These are phyloP conservation scores for Linnaemya vulpina DNA, from an alignment of 2,888 invertebrate genomes.

Conservation along the genomic window DNA sequence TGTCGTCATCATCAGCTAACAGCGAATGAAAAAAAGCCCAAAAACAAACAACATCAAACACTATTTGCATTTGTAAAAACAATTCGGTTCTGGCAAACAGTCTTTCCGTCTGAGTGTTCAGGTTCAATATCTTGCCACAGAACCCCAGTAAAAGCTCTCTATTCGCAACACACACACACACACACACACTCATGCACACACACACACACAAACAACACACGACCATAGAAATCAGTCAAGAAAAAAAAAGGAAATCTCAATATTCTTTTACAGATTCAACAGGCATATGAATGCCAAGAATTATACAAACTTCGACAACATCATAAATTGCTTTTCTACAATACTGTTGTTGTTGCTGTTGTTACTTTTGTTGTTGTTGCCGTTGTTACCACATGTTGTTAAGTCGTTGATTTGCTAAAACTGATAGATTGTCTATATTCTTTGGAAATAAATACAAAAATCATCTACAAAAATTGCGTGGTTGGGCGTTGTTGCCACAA, in stretches of 20 bases:
- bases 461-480: slow-evolving; percentile 72
- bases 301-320: slow-evolving; percentile 78
- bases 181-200: too few species aligned
- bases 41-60: slow-evolving; percentile 73
- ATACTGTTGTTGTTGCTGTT: slow-evolving; percentile 36
- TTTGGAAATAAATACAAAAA: slow-evolving; percentile 62
- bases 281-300: slow-evolving; percentile 64
- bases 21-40: slow-evolving; percentile 10
- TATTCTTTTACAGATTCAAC: slow-evolving; percentile 33
- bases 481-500: slow-evolving; percentile 69
- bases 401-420: slow-evolving; percentile 76
- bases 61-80: slow-evolving; percentile 78
- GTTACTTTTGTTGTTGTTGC: slow-evolving; percentile 59
- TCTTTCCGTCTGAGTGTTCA: slow-evolving; percentile 46
- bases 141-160: slow-evolving; percentile 37
- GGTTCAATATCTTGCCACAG: slow-evolving; percentile 60
- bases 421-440: slow-evolving; percentile 76
- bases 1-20: slow-evolving; percentile 76
- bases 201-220: not conserved
- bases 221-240: not conserved
- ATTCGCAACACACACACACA: slow-evolving; percentile 45
- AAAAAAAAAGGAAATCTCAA: slow-evolving; percentile 26
- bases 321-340: slow-evolving; percentile 80
- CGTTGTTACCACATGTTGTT: slow-evolving; percentile 72
- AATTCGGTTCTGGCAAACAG: slow-evolving; percentile 31